These are phyloP conservation scores for Pseudococcus longispinus DNA, from an alignment of 2,888 invertebrate genomes.

Conservation along the genomic window DNA sequence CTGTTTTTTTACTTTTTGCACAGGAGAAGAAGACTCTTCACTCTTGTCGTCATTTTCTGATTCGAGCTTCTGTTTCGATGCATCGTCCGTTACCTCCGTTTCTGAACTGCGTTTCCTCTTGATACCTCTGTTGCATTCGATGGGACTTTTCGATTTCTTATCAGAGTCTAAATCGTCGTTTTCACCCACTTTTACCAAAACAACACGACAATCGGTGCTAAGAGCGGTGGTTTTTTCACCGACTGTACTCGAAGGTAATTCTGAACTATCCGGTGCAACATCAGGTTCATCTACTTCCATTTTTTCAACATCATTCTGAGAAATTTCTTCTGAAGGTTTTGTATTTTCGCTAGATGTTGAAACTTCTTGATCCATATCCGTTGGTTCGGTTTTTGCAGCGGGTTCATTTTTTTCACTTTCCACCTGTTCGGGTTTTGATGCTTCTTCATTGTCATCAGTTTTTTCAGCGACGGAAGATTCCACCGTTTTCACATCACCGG, in stretches of 20 bases:
- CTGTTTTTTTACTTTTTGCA: background rate
- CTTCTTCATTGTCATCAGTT: background rate
- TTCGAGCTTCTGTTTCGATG: background rate
- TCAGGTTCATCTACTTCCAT: constrained; percentile 18
- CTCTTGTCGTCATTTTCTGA: background rate
- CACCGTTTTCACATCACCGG: too few relatives aligned
- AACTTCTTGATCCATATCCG: background rate
- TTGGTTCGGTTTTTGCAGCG: background rate
- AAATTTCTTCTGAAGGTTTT: background rate
- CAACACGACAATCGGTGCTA: background rate
- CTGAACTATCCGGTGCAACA: background rate
- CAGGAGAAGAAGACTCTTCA: background rate
- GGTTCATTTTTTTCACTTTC: background rate
- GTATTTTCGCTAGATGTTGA: background rate
- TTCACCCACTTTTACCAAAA: background rate
- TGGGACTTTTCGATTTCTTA: background rate
- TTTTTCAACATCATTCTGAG: background rate
- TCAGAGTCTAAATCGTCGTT: background rate
- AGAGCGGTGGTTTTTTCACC: background rate
- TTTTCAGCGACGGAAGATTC: background rate
- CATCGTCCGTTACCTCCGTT: background rate
- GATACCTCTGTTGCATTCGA: background rate
- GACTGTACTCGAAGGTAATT: background rate
- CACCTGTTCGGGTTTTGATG: background rate
- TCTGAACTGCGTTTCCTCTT: constrained; percentile 17